Evolutionary conservation across 2,888 invertebrate species (phyloP).

Genomic region (Empis livida): DNA sequence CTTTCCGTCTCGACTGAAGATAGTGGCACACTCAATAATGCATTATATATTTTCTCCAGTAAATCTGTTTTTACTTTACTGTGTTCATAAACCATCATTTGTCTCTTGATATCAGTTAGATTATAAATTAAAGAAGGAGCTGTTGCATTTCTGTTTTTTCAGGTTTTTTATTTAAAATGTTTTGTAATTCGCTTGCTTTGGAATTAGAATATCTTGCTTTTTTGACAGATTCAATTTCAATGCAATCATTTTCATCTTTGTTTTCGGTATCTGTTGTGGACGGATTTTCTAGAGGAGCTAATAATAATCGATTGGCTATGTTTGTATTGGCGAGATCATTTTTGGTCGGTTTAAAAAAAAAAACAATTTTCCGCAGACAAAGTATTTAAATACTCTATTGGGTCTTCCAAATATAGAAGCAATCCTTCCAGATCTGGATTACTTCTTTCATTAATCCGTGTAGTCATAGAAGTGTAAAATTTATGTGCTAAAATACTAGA

Average conservation of each 20-base stretch:
- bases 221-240: not conserved
- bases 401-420: not conserved
- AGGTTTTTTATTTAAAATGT: not conserved
- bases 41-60: too few relatives aligned
- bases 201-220: not conserved
- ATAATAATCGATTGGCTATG: not conserved
- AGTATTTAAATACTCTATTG: not conserved
- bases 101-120: not conserved
- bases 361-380: not conserved
- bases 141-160: not conserved
- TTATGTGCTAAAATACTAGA: not conserved
- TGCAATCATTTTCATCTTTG: not conserved
- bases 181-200: not conserved
- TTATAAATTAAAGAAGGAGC: not conserved
- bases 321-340: not conserved
- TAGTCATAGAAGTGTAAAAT: not conserved
- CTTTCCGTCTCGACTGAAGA: not conserved
- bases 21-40: too few relatives aligned
- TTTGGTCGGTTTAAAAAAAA: not conserved
- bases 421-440: not conserved
- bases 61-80: too few relatives aligned
- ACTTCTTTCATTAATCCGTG: not conserved
- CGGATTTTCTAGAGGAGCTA: not conserved
- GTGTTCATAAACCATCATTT: too few relatives aligned
- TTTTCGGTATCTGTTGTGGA: constrained; percentile 4